phyloP scores from a whole-genome alignment of 2,797 vertebrate genomes.

The Sorex maritimensis region DNA sequence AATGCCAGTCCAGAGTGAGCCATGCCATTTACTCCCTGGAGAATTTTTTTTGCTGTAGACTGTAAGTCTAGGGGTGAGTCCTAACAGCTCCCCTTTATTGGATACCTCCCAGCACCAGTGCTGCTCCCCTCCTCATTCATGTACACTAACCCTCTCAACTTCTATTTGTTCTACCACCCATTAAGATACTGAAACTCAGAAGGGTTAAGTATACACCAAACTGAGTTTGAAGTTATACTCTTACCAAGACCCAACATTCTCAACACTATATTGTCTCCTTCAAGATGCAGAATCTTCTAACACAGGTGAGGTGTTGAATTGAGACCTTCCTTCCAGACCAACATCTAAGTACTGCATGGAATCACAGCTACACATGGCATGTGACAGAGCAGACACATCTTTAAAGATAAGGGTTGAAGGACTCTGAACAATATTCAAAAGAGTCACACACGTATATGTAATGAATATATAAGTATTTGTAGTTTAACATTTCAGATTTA shows the following conservation, averaged over 20 bases:
- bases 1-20: neutral
- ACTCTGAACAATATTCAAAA: accelerated
- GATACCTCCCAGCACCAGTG: accelerated
- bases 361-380: neutral
- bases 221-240: too few species aligned
- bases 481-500: neutral
- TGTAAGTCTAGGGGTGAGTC: neutral
- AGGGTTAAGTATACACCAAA: neutral
- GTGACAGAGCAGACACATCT: neutral
- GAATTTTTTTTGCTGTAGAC: neutral
- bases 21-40: neutral
- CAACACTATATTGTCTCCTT: neutral
- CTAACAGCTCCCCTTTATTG: neutral
- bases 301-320: neutral
- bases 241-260: neutral
- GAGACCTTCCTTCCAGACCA: neutral
- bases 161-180: neutral
- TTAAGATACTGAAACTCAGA: neutral
- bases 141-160: neutral
- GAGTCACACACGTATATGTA: neutral
- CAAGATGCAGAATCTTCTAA: neutral
- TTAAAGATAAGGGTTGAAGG: neutral
- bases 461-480: neutral
- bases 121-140: too few species aligned
- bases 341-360: neutral